Conservation (phyloP, 2,888 invertebrate genomes). For the Suillia variegata region DNA sequence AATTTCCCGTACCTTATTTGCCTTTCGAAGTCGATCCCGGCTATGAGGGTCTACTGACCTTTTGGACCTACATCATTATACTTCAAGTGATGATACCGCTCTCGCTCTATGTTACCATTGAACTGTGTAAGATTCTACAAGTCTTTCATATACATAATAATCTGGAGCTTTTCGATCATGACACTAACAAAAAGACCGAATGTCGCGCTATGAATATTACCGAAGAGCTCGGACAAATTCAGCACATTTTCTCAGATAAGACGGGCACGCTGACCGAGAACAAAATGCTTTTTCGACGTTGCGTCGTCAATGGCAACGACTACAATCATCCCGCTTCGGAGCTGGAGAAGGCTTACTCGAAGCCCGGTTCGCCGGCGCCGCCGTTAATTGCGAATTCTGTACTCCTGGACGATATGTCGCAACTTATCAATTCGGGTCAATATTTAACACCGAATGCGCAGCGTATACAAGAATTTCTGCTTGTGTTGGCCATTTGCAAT, state of each 20-base stretch:
- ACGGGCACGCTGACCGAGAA: slow-evolving; percentile 98
- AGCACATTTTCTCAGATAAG: slow-evolving; percentile 96
- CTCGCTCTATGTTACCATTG: slow-evolving; percentile 94
- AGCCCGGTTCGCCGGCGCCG: slow-evolving; percentile 63
- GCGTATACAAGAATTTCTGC: slow-evolving; percentile 84
- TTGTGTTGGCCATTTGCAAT: slow-evolving; percentile 92
- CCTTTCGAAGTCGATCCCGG: slow-evolving; percentile 68
- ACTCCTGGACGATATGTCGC: slow-evolving; percentile 64
- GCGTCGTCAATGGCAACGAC: slow-evolving; percentile 86
- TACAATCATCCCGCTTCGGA: slow-evolving; percentile 83
- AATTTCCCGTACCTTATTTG: slow-evolving; percentile 71
- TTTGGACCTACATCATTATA: slow-evolving; percentile 95
- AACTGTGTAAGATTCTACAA: slow-evolving; percentile 94
- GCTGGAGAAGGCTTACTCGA: slow-evolving; percentile 65
- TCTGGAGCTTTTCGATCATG: slow-evolving; percentile 81
- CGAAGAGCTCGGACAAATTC: slow-evolving; percentile 94
- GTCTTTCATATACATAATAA: slow-evolving; percentile 95
- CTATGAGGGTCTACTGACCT: slow-evolving; percentile 82
- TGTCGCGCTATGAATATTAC: slow-evolving; percentile 96
- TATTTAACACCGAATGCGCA: slow-evolving; percentile 68
- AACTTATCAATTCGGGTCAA: slow-evolving; percentile 44
- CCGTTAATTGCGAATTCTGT: slow-evolving; percentile 62
- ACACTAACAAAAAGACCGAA: slow-evolving; percentile 80
- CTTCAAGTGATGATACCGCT: slow-evolving; percentile 97
- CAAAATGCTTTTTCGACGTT: slow-evolving; percentile 93